phyloP scores from a whole-genome alignment of 2,888 invertebrate species.

The Hydropsyche betteni region DNA sequence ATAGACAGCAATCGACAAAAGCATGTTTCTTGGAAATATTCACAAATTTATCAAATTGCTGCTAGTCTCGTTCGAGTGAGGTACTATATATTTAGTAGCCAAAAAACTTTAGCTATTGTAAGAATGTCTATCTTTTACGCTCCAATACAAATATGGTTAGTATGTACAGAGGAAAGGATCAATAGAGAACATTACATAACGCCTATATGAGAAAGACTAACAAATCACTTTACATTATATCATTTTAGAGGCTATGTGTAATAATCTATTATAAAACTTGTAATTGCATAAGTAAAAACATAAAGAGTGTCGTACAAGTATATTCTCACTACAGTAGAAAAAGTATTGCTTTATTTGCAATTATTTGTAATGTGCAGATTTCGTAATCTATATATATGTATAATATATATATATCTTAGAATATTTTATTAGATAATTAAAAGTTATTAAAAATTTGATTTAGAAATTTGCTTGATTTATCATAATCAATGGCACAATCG shows the following conservation, averaged over 20 bases:
- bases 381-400: conserved; percentile 45
- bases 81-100: no score
- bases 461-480: conserved; percentile 51
- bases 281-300: conserved; percentile 44
- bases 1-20: neutral
- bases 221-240: conserved; percentile 38
- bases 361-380: conserved; percentile 52
- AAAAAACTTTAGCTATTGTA: neutral
- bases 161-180: conserved; percentile 45
- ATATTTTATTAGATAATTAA: conserved; percentile 50
- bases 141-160: conserved; percentile 35
- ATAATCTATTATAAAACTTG: conserved; percentile 40
- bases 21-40: no score
- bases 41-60: no score
- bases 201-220: conserved; percentile 36
- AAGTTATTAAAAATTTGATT: conserved; percentile 50
- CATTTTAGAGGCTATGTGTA: conserved; percentile 35
- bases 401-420: conserved; percentile 46
- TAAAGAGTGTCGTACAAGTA: conserved; percentile 47
- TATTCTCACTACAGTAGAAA: conserved; percentile 51
- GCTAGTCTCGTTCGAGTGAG: no score
- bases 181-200: conserved; percentile 12
- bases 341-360: conserved; percentile 52
- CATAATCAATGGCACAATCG: conserved; percentile 49
- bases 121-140: neutral